phyloP scores from a whole-genome alignment of 2,888 invertebrate species.

The Drosophila limbata region DNA sequence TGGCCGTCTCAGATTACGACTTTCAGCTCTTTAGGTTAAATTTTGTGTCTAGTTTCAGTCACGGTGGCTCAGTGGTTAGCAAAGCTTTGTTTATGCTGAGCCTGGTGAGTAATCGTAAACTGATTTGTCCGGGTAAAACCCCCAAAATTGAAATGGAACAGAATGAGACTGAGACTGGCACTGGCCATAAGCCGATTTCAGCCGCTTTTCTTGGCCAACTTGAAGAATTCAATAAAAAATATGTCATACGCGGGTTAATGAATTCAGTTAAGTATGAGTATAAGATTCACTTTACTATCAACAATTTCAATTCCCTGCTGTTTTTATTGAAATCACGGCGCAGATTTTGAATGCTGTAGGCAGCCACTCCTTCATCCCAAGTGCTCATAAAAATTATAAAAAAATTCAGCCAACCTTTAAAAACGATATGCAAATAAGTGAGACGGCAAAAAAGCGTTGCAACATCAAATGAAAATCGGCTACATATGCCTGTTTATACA shows the following conservation, averaged over 20 bases:
- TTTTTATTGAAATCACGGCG: slow-evolving; percentile 57
- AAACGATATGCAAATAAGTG: slow-evolving; percentile 68
- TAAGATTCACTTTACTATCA: slow-evolving; percentile 3
- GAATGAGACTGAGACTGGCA: neutral
- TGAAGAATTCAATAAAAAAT: slow-evolving; percentile 3
- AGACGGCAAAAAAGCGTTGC: slow-evolving; percentile 46
- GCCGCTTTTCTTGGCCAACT: slow-evolving; percentile 3
- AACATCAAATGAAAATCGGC: slow-evolving; percentile 66
- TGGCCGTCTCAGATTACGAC: slow-evolving; percentile 41
- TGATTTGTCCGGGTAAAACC: slow-evolving; percentile 40
- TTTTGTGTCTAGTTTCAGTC: slow-evolving; percentile 36
- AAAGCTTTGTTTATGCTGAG: slow-evolving; percentile 51
- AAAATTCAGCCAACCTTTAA: slow-evolving; percentile 47
- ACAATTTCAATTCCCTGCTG: slow-evolving; percentile 4
- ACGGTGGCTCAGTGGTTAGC: slow-evolving; percentile 55
- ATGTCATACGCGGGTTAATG: slow-evolving; percentile 3
- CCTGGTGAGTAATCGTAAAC: slow-evolving; percentile 65
- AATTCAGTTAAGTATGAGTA: neutral
- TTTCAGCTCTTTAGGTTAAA: slow-evolving; percentile 21
- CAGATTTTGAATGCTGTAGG: neutral
- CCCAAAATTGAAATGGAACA: neutral
- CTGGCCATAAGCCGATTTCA: slow-evolving; percentile 19
- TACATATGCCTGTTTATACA: slow-evolving; percentile 77
- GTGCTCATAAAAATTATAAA: slow-evolving; percentile 29
- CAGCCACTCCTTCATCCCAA: slow-evolving; percentile 24